Evolutionary conservation across 64 coral and sea anemone genomes (phyloP).

Genomic region (Cladopsammia gracilis): DNA sequence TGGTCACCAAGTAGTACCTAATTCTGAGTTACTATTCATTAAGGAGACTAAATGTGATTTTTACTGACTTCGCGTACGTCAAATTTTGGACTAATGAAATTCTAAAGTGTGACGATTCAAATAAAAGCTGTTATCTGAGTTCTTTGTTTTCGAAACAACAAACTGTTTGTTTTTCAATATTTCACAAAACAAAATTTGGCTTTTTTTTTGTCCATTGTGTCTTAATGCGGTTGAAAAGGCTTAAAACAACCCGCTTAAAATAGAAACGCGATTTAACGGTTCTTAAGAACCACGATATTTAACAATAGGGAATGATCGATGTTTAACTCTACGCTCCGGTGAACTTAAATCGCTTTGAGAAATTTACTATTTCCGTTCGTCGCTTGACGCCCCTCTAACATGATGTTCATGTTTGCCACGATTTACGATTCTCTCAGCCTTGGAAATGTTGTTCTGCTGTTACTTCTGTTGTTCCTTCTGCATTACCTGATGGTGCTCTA

Average conservation of each 20-base stretch:
- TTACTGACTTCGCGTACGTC: too few species aligned
- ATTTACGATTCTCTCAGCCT: slow-evolving; percentile 10
- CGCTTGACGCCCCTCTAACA: background rate
- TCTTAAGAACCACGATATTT: background rate
- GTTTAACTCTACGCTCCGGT: background rate
- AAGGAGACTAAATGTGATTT: too few species aligned
- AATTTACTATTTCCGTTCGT: background rate
- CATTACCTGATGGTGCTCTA: slow-evolving; percentile 52
- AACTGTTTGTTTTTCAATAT: too few species aligned
- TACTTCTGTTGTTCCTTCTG: background rate
- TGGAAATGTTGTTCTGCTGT: slow-evolving; percentile 21
- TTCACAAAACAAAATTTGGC: too few species aligned
- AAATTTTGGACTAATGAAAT: too few species aligned
- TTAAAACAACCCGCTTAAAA: background rate
- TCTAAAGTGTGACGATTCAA: too few species aligned
- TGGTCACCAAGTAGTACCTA: too few species aligned
- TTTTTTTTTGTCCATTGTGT: too few species aligned
- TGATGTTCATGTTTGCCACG: background rate
- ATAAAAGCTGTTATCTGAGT: too few species aligned
- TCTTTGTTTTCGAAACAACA: too few species aligned
- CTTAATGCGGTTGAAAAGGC: too few species aligned
- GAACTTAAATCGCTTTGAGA: background rate
- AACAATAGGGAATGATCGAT: background rate
- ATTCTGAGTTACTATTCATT: too few species aligned
- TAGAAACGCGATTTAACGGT: background rate